These are phyloP conservation scores for Penaeus monodon DNA, from an alignment of 2,888 invertebrate species.

Conservation along the genomic window DNA sequence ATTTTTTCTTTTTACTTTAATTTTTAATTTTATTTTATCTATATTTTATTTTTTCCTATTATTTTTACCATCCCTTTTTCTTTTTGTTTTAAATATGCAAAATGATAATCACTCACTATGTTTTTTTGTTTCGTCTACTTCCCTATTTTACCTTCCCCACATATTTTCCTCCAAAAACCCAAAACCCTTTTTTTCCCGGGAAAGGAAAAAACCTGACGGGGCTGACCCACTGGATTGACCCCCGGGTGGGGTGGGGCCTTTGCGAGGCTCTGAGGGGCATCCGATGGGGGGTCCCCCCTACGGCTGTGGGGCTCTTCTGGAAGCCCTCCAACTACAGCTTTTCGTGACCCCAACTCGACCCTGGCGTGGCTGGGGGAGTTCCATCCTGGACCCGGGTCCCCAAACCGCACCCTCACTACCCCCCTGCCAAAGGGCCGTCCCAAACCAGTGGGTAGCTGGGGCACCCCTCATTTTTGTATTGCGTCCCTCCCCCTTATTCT, in stretches of 20 bases:
- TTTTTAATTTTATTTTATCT: too few species aligned
- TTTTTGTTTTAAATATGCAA: too few species aligned
- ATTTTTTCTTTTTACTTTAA: too few species aligned
- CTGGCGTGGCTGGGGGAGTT: conserved; percentile 2
- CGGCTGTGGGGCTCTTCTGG: conserved; percentile 31
- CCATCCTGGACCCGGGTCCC: neutral
- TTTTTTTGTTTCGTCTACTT: too few species aligned
- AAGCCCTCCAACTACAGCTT: conserved; percentile 12
- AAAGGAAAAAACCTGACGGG: conserved; percentile 38
- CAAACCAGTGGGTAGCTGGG: too few species aligned
- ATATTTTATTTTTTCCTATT: too few species aligned
- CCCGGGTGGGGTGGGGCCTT: conserved; percentile 24
- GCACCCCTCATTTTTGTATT: too few species aligned
- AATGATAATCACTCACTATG: too few species aligned
- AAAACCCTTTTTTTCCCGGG: neutral
- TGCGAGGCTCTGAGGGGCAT: conserved; percentile 25
- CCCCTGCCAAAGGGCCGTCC: conserved; percentile 29
- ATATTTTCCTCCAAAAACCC: too few species aligned
- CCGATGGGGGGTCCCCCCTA: neutral
- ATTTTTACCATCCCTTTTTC: too few species aligned
- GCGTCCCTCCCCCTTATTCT: too few species aligned
- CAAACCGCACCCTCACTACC: conserved; percentile 57
- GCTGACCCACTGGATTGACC: conserved; percentile 1
- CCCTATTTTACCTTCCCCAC: too few species aligned
- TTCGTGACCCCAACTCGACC: conserved; percentile 15